Evolutionary conservation across 2,113 vertebrate species (phyloP).

Genomic region (Rhynchopsitta pachyrhyncha): DNA sequence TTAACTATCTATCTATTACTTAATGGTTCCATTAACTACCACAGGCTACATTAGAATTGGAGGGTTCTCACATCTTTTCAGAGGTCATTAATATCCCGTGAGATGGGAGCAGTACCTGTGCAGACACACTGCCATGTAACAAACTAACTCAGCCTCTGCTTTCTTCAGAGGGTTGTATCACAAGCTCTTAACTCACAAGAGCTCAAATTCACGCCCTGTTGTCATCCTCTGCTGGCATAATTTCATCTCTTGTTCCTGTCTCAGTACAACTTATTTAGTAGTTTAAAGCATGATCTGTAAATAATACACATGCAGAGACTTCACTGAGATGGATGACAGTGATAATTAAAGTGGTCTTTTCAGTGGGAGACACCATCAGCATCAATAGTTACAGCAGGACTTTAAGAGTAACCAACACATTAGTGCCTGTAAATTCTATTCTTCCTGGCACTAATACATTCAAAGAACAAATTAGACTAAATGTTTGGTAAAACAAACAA

Average conservation of each 20-base stretch:
- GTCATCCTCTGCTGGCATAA: neutral
- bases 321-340: conserved; percentile 55
- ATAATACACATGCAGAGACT: neutral
- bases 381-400: conserved; percentile 58
- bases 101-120: neutral
- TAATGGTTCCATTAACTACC: neutral
- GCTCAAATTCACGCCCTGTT: neutral
- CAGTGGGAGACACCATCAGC: conserved; percentile 31
- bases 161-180: neutral
- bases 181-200: conserved; percentile 1
- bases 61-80: neutral
- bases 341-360: conserved; percentile 67
- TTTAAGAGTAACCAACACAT: conserved; percentile 58
- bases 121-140: neutral
- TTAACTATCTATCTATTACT: no score
- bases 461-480: conserved; percentile 74
- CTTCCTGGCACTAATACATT: conserved; percentile 73
- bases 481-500: conserved; percentile 71
- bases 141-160: neutral
- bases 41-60: neutral
- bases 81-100: neutral
- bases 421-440: conserved; percentile 68
- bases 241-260: neutral
- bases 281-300: conserved; percentile 36
- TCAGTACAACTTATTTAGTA: conserved; percentile 26